Evolutionary conservation across 2,888 invertebrate species (phyloP).

Genomic region (Epirrhoe alternata): DNA sequence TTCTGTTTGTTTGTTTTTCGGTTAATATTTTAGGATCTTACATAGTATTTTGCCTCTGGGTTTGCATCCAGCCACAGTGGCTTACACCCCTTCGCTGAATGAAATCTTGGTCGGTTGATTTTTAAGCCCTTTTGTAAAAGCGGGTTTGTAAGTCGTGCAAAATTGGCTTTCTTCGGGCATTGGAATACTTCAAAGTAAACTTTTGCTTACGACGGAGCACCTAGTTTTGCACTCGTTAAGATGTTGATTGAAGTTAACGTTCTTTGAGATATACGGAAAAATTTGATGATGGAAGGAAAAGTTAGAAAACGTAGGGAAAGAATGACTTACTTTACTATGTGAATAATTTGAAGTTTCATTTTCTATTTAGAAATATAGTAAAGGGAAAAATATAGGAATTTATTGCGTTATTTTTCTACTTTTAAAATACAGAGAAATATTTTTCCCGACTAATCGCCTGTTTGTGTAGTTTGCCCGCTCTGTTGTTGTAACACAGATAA

Average conservation of each 20-base stretch:
- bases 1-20: too few species aligned
- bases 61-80: conserved; percentile 46
- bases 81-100: conserved; percentile 58
- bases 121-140: conserved; percentile 54
- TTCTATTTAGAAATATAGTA: background rate
- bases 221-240: conserved; percentile 24
- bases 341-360: background rate
- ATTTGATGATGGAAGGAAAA: background rate
- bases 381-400: too few species aligned
- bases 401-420: too few species aligned
- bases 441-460: too few species aligned
- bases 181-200: conserved; percentile 36
- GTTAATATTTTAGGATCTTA: background rate
- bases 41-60: conserved; percentile 4
- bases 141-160: conserved; percentile 55
- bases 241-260: conserved; percentile 27
- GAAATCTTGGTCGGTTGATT: conserved; percentile 59
- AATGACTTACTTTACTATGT: background rate
- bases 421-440: background rate
- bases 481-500: too few species aligned
- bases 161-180: conserved; percentile 52
- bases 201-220: conserved; percentile 31
- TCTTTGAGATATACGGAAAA: conserved; percentile 10
- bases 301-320: background rate
- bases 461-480: too few species aligned